Evolutionary conservation across 2,888 invertebrate genomes (phyloP).

Genomic region (Polyommatus iphigenia): DNA sequence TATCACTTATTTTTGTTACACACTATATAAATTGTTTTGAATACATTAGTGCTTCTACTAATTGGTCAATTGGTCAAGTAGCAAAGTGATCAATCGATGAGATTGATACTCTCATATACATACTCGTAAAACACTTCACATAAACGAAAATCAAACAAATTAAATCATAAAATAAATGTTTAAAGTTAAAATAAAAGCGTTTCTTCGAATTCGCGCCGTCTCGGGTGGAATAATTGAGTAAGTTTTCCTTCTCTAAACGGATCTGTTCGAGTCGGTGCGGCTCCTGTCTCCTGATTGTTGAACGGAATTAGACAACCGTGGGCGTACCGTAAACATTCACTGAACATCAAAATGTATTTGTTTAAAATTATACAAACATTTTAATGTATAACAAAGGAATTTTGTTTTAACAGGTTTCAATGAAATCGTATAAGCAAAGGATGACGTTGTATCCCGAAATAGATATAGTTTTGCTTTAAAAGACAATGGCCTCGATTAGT

Average conservation of each 20-base stretch:
- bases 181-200: slow-evolving; percentile 10
- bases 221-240: slow-evolving; percentile 17
- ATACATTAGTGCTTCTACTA: not conserved
- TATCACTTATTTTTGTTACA: no score
- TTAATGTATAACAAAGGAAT: slow-evolving; percentile 7
- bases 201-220: not conserved
- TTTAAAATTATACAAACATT: slow-evolving; percentile 23
- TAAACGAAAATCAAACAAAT: not conserved
- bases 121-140: no score
- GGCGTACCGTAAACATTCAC: slow-evolving; percentile 7
- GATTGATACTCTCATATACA: not conserved
- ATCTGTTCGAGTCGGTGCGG: not conserved
- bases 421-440: not conserved
- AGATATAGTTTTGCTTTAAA: not conserved
- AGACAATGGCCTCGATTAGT: not conserved
- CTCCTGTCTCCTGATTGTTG: slow-evolving; percentile 2
- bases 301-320: slow-evolving; percentile 9
- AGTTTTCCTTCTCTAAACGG: slow-evolving; percentile 16
- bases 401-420: slow-evolving; percentile 23
- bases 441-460: slow-evolving; percentile 3
- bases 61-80: not conserved
- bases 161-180: not conserved
- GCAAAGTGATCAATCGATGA: not conserved
- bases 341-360: slow-evolving; percentile 28
- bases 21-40: not conserved